Evolutionary conservation across 2,888 invertebrate genomes (phyloP).

Genomic region (Resseliella maxima): DNA sequence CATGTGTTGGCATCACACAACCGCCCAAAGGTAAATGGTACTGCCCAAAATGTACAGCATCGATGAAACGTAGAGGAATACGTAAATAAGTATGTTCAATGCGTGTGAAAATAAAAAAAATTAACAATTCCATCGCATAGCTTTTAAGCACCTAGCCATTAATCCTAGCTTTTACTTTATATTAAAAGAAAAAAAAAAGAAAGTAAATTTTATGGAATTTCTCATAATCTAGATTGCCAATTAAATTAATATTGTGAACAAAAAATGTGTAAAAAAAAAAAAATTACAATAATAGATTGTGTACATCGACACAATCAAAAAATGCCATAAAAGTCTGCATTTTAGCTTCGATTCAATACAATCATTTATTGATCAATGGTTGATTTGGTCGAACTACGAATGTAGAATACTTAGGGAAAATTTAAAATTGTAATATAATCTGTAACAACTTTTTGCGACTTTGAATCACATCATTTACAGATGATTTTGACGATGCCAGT

Average conservation of each 20-base stretch:
- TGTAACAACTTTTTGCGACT: neutral
- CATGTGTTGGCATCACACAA: slow-evolving; percentile 94
- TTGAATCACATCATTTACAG: neutral
- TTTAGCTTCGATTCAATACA: neutral
- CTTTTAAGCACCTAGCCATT: neutral
- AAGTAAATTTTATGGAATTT: slow-evolving; percentile 21
- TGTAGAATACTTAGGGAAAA: neutral
- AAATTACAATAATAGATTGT: neutral
- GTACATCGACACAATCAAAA: neutral
- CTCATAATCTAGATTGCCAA: slow-evolving; percentile 26
- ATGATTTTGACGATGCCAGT: neutral
- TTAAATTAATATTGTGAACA: neutral
- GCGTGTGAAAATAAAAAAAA: too few relatives aligned
- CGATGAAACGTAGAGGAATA: slow-evolving; percentile 85
- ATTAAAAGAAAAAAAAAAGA: too few relatives aligned
- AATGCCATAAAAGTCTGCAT: neutral
- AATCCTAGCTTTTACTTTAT: slow-evolving; percentile 15
- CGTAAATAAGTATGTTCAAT: slow-evolving; percentile 69
- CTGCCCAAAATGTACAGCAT: slow-evolving; percentile 93
- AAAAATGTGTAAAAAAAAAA: neutral
- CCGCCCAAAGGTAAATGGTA: slow-evolving; percentile 99
- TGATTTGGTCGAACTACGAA: neutral
- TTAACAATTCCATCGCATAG: neutral
- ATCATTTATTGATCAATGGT: neutral
- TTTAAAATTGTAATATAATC: neutral